phyloP scores from a whole-genome alignment of 1,140 invertebrate species.

The Fopius arisanus region DNA sequence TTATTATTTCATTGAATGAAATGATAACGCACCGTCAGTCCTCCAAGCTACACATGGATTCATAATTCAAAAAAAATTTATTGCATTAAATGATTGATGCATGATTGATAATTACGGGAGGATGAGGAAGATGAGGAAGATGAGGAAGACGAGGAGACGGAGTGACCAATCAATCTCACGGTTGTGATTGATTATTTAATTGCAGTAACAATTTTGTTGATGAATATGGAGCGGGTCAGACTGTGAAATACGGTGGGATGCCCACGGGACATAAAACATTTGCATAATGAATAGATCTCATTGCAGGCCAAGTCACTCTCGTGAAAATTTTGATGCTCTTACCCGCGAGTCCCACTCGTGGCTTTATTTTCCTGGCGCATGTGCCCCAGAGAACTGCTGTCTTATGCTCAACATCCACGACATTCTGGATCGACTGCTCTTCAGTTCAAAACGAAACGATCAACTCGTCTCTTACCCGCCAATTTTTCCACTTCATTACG shows the following conservation, averaged over 20 bases:
- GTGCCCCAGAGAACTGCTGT: not conserved
- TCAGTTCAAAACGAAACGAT: not conserved
- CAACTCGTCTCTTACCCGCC: too few species aligned
- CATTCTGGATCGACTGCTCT: not conserved
- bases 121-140: too few species aligned
- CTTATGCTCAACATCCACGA: not conserved
- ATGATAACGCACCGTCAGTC: too few species aligned
- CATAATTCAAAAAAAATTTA: too few species aligned
- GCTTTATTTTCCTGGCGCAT: not conserved
- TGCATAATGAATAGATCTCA: conserved; percentile 1
- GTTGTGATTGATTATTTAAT: too few species aligned
- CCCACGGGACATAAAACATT: not conserved
- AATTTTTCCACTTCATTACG: too few species aligned
- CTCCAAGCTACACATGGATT: too few species aligned
- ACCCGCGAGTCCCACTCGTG: not conserved
- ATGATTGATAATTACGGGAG: too few species aligned
- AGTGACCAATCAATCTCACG: too few species aligned
- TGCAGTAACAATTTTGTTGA: not conserved
- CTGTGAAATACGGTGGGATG: not conserved
- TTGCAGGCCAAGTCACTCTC: not conserved
- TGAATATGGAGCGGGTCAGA: not conserved
- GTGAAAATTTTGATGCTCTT: not conserved
- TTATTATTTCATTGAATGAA: too few species aligned
- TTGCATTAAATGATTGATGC: too few species aligned
- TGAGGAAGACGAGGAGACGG: too few species aligned